Base-by-base conservation (phyloP, 2,888 invertebrate species). In the Pollenia amentaria region DNA sequence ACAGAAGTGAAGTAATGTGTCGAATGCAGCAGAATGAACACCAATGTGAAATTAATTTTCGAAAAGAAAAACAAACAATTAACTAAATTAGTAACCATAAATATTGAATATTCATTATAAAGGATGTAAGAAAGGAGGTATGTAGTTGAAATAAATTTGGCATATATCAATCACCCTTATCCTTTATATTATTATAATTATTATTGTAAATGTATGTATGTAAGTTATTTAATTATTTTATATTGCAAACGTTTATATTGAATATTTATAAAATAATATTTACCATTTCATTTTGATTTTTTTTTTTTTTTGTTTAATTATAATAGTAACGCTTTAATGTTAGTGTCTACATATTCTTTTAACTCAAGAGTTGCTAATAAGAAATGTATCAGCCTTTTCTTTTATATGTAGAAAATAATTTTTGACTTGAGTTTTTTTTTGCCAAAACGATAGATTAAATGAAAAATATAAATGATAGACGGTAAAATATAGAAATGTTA, bases 401-500 rank as follows among this genome's bases (percentile, higher is more conserved):
- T 67, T 48, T 60, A 38, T 62, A 16, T 75, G 67, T 21, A 16
- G 64, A 51, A 78, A 11, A 51, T 69, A 60, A 29, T n/a, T n/a
- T n/a, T n/a, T n/a, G n/a, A n/a, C n/a, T n/a, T n/a, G n/a, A n/a
- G n/a, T 29, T 29, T 29, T 55, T 60, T 14, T 46, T 60, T 48
- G 82, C 60, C 62, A 76, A 76, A 73, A 67, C 51, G 51, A 48
- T 72, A 72, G 40, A 77, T 72, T 62, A 84, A 84, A 84, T 46
- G 38, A 78, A 72, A 75, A 78, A 85, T 64, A 60, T 81, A 44
- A 69, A 60, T 76, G 75, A 8, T 69, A 84, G 76, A 84, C 81
- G 89, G 89, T 89, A 88, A 88, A 90, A 88, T 83, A 89, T 89
- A 89, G 48, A 67, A 75, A 79, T 83, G 70, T 75, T 69, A 78